These are phyloP conservation scores for Ophioninae sp. DNA, from an alignment of 2,888 invertebrate species.

Conservation along the genomic window DNA sequence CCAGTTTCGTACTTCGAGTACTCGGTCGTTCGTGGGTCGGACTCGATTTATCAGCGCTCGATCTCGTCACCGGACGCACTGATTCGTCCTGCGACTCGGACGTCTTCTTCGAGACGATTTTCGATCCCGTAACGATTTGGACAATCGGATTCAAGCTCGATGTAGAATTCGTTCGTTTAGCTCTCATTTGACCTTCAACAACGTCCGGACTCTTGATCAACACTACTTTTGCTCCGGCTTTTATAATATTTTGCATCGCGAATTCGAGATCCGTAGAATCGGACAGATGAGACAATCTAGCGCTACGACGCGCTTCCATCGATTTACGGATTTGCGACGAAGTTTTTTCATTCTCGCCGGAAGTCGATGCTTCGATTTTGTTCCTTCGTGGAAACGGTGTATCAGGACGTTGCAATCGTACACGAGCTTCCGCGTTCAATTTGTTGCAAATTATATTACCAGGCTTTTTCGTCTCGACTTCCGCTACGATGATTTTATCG, in stretches of 20 bases:
- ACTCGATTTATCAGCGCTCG: conserved; percentile 31
- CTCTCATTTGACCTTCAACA: conserved; percentile 7
- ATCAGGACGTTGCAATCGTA: conserved; percentile 69
- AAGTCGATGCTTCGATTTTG: conserved; percentile 38
- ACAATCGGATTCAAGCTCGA: not conserved
- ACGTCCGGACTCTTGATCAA: conserved; percentile 27
- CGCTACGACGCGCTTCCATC: conserved; percentile 37
- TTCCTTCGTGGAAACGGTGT: conserved; percentile 71
- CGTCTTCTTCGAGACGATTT: not conserved
- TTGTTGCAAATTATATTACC: conserved; percentile 22
- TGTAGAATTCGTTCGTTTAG: not conserved
- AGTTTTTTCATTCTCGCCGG: conserved; percentile 33
- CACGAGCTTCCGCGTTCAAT: conserved; percentile 34
- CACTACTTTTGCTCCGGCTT: conserved; percentile 34
- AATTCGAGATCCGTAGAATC: conserved; percentile 26
- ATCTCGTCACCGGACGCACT: conserved; percentile 60
- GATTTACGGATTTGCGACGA: conserved; percentile 37
- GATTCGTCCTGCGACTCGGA: conserved; percentile 25
- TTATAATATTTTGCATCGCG: conserved; percentile 36
- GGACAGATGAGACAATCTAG: conserved; percentile 18
- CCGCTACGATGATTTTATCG: not conserved
- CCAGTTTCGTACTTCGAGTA: conserved; percentile 69
- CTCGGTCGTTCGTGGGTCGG: conserved; percentile 62
- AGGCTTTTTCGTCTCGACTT: conserved; percentile 11
- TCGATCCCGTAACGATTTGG: conserved; percentile 9